phyloP scores from a whole-genome alignment of 1,140 invertebrate species.

The Dendrolimus kikuchii region DNA sequence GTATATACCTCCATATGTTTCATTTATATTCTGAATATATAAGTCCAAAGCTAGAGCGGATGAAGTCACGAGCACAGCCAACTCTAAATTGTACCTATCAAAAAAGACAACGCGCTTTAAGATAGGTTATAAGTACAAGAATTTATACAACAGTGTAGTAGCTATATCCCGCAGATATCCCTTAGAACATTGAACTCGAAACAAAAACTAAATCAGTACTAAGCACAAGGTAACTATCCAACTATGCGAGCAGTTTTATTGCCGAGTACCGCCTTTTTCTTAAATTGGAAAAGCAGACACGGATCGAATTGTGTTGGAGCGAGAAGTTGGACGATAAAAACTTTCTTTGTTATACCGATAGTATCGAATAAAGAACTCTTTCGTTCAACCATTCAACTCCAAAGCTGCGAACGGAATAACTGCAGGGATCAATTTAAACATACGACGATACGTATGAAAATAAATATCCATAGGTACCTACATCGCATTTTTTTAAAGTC shows the following conservation, averaged over 20 bases:
- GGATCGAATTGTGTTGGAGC: slow-evolving; percentile 36
- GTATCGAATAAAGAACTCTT: slow-evolving; percentile 51
- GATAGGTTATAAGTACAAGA: no score
- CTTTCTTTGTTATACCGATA: slow-evolving; percentile 67
- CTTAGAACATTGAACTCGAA: not conserved
- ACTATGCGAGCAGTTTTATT: slow-evolving; percentile 1
- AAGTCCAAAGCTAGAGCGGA: no score
- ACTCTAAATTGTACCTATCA: no score
- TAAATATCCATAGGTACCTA: no score
- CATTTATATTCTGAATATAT: no score
- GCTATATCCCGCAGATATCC: no score
- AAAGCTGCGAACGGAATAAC: slow-evolving; percentile 24
- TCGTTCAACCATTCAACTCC: slow-evolving; percentile 30
- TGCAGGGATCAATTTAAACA: not conserved
- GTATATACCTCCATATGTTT: no score
- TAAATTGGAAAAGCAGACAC: slow-evolving; percentile 61
- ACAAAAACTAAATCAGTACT: not conserved
- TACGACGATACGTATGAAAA: no score
- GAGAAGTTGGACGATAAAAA: slow-evolving; percentile 59
- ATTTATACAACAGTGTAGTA: no score
- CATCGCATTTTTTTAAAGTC: no score
- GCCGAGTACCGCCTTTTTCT: slow-evolving; percentile 37
- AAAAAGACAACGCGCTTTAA: no score
- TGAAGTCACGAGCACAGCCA: no score
- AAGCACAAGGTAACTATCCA: not conserved